Evolutionary conservation across 2,888 invertebrate genomes (phyloP).

Genomic region (Malthinus seriepunctatus): DNA sequence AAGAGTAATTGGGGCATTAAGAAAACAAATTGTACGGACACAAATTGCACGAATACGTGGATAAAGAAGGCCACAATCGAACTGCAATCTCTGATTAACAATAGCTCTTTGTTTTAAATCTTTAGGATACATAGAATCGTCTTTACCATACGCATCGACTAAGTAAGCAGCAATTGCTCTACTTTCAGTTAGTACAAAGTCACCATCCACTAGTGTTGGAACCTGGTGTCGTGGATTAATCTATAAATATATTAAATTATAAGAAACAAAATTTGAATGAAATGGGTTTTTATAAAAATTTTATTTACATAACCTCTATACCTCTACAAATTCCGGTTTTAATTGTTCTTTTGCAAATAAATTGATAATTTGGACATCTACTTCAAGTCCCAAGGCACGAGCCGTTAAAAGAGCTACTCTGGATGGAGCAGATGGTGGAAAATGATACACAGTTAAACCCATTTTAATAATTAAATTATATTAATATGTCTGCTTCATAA

Average conservation of each 20-base stretch:
- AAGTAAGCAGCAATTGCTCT: conserved; percentile 68
- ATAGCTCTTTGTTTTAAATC: conserved; percentile 61
- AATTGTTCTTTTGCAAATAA: conserved; percentile 64
- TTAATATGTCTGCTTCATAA: not conserved
- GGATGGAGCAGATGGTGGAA: conserved; percentile 64
- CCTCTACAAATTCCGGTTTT: conserved; percentile 58
- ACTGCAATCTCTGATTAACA: conserved; percentile 66
- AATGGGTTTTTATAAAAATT: not conserved
- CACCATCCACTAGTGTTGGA: conserved; percentile 70
- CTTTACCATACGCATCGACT: conserved; percentile 63
- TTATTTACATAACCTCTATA: conserved; percentile 27
- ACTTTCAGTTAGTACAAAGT: conserved; percentile 70
- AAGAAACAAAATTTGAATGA: not conserved
- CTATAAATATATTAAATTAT: conserved; percentile 47
- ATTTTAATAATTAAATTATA: conserved; percentile 37
- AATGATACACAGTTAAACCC: conserved; percentile 64
- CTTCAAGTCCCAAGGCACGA: conserved; percentile 60
- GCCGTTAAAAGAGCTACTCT: conserved; percentile 64
- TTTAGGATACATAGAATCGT: conserved; percentile 64
- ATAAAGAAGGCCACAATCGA: conserved; percentile 65
- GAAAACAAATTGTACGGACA: conserved; percentile 52
- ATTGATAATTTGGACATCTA: conserved; percentile 59
- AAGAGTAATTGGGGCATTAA: not conserved
- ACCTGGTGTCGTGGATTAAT: conserved; percentile 70
- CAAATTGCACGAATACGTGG: conserved; percentile 66